Conservation (phyloP, 2,888 invertebrate species). For the Strigamia transsilvanica region DNA sequence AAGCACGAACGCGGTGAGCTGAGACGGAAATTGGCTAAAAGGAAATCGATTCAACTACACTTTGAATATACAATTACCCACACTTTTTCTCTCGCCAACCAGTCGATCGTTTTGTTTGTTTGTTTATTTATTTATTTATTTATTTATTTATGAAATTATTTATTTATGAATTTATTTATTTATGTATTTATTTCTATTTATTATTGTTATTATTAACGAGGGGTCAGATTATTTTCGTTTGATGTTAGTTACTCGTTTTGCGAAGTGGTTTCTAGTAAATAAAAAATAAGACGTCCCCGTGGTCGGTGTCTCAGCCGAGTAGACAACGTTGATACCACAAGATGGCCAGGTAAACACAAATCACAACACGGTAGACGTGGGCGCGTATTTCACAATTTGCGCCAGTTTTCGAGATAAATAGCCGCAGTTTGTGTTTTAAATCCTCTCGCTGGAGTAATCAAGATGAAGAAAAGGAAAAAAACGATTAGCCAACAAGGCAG, state of each 20-base stretch:
- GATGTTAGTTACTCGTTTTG: background rate
- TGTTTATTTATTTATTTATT: background rate
- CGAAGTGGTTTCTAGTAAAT: background rate
- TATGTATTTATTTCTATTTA: background rate
- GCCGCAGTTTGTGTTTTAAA: conserved; percentile 31
- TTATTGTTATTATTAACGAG: background rate
- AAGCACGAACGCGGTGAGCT: conserved; percentile 30
- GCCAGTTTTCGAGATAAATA: background rate
- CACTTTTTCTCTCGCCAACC: background rate
- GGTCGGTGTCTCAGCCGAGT: background rate
- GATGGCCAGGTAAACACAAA: conserved; percentile 42
- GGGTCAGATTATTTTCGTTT: too few species aligned
- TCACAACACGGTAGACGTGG: background rate
- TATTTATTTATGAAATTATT: background rate
- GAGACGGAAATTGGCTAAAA: conserved; percentile 36
- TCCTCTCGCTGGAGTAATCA: conserved; percentile 31
- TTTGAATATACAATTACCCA: conserved; percentile 31
- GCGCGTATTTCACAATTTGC: conserved; percentile 9
- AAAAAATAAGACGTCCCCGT: background rate
- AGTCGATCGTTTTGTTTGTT: background rate
- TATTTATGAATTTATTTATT: background rate
- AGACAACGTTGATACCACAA: conserved; percentile 22
- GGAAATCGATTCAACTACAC: conserved; percentile 39
- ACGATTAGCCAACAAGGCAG: conserved; percentile 11
- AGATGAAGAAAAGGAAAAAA: conserved; percentile 24